Base-by-base conservation (phyloP, 2,113 vertebrate genomes). In the Nothocercus nigrocapillus region DNA sequence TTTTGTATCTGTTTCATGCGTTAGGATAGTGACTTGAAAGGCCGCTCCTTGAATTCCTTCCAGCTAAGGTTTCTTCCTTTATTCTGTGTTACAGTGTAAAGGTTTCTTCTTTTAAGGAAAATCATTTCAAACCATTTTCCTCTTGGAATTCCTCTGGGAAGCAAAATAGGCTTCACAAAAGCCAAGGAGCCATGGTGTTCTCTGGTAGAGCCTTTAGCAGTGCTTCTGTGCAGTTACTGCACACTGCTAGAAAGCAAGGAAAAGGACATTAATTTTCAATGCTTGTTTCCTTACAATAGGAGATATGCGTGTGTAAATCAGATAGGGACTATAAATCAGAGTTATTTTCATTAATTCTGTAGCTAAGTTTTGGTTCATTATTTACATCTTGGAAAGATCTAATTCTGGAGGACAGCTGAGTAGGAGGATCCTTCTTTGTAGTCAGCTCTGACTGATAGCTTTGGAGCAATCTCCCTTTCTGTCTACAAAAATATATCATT, bases 351-450 rank as follows among this genome's bases (percentile, higher is more conserved):
- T 92, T 90, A 97, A 91, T 94, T 96, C 45, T 68, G 45, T 88
- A 42, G 66, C 79, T 91, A 95, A 90, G 40, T 32, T 87, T 95
- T 94, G 93, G 72, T 78, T 94, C 79, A 22, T 44, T 89, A 87
- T 93, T 93, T 91, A 73, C 80, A 56, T 86, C 64, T 93, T 82
- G 69, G 90, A 90, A 93, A 80, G 73, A 89, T 91, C 59, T 93
- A 72, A 80, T 89, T 82, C 80, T 86, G 72, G 72, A 91, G 81
- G 94, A 62, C 75, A 92, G 90, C 89, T 95, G 90, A 97, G 93
- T 89, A 81, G 94, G 94, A 93, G 85, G 93, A 92, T 88, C 62
- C 61, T 85, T 78, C 79, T 91, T 83, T 90, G 54, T 89, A 92
- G 80, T 72, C 73, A 93, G 47, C 69, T 53, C 53, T 91, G 93